Evolutionary conservation across 2,797 vertebrate species (phyloP).

Genomic region (Ctenochaetus hawaiiensis): DNA sequence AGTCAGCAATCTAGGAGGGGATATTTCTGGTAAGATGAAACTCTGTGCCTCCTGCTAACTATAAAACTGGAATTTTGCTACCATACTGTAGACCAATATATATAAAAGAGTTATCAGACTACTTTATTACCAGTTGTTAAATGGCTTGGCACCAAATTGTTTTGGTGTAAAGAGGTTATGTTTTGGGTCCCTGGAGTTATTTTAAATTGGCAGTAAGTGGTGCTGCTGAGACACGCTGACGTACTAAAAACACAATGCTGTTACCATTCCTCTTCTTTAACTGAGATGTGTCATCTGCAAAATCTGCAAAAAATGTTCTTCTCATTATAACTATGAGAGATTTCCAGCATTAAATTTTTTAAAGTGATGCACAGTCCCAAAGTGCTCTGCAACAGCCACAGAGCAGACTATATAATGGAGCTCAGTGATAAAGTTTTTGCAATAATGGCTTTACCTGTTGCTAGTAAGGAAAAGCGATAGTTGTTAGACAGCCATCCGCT

Average conservation of each 20-base stretch:
- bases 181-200: background rate
- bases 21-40: background rate
- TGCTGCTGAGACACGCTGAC: background rate
- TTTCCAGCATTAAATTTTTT: background rate
- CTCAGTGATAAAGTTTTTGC: conserved; percentile 13
- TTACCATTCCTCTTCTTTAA: background rate
- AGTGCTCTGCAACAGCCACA: conserved; percentile 13
- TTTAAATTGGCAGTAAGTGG: background rate
- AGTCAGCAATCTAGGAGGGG: background rate
- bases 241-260: background rate
- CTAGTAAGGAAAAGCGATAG: conserved; percentile 41
- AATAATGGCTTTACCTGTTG: conserved; percentile 35
- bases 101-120: background rate
- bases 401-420: background rate
- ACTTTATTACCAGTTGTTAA: background rate
- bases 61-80: background rate
- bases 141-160: background rate
- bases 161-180: background rate
- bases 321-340: conserved; percentile 1
- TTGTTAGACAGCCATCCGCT: conserved; percentile 44
- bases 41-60: background rate
- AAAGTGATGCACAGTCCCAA: conserved; percentile 16
- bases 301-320: background rate
- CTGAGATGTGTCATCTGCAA: conserved; percentile 6
- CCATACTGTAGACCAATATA: background rate